Evolutionary conservation across 2,113 vertebrate species (phyloP), one percentile per base, ranked within the genome.

Genomic region (human): DNA sequence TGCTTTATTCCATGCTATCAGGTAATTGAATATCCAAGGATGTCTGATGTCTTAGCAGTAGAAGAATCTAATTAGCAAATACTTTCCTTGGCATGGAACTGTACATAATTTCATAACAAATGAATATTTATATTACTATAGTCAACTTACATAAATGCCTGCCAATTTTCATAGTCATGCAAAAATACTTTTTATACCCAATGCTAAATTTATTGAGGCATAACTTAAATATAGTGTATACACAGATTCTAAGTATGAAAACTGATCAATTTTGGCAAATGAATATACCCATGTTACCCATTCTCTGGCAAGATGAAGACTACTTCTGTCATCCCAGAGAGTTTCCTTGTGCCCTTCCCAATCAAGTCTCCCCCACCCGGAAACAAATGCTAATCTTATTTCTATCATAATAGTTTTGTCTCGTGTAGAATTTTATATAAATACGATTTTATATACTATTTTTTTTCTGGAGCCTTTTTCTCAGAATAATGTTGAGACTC

Each of bases 91-190:
- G 12, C 45, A 23, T 95, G 59, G 48, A 27, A 38, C 50, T 73
- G 68, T 73, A 64, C 81, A 82, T 1, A 66, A 4, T 81, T 81
- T 72, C 75, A 72, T 76, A 78, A 50, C 73, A 72, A 79, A 81
- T 38, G 64, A 84, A 13, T 61, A 79, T 94, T 96, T 90, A 17
- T 88, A 86, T 79, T 66, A 73, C n/a, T 72, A 76, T 50, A 61
- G 59, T 35, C 64, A 68, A 87, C 94, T 95, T 87, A 59, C 40
- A 75, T 94, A 92, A 97, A 87, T 92, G 64, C 38, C 59, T 96
- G 38, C 59, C 89, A 66, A 95, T 90, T 90, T 97, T 94, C 83
- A 96, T 52, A 61, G 20, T 76, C 70, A 72, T 93, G 64, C 61
- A 92, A 64, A 90, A 93, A 91, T 89, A 57, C 25, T 75, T 89